Base-by-base conservation (phyloP, 2,888 invertebrate species). In the Ptychoptera contaminata region DNA sequence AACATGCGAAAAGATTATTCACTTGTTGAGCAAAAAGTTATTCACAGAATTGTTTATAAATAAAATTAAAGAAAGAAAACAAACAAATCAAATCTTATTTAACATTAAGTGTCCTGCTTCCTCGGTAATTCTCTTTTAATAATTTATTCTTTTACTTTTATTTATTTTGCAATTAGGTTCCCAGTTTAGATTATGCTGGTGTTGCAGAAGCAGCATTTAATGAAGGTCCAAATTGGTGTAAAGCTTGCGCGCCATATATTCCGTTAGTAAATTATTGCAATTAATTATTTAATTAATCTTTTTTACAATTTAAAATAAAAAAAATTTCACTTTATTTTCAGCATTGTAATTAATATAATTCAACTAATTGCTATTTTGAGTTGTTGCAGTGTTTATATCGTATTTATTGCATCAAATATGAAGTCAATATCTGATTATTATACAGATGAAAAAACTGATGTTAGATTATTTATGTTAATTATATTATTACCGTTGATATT, bases 361-460 rank as follows among this genome's bases (percentile, higher is more conserved):
- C 69, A 86, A 3, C 61, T 93, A 50, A 72, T 91, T 44, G 96
- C 94, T 55, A 96, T 97, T 65, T 71, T 96, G 54, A 97, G 97
- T 40, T 88, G 91, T 41, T 94, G 96, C 62, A 93, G 93, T 62
- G 93, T 96, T 2, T 97, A 97, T 65, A 82, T 91, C 16, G 86
- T 96, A 0, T 97, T 96, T 62, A 86, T 96, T 41, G 77, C 92
- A 0, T 78, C 79, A 48, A 93, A 90, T 63, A 72, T 93, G n/a
- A 72, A 82, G 58, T 69, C 67, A 52, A 81, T 86, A 10, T 63
- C 73, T 11, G 69, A 69, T 36, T 63, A 70, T 15, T 72, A 79
- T 54, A 56, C 62, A 2, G 59, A 71, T 1, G 55, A 67, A 1
- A 58, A 63, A 3, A 61, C 77, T 7, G 69, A 73, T 42, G 68